phyloP scores from a whole-genome alignment of 2,797 vertebrate genomes.

The Clamator glandarius region DNA sequence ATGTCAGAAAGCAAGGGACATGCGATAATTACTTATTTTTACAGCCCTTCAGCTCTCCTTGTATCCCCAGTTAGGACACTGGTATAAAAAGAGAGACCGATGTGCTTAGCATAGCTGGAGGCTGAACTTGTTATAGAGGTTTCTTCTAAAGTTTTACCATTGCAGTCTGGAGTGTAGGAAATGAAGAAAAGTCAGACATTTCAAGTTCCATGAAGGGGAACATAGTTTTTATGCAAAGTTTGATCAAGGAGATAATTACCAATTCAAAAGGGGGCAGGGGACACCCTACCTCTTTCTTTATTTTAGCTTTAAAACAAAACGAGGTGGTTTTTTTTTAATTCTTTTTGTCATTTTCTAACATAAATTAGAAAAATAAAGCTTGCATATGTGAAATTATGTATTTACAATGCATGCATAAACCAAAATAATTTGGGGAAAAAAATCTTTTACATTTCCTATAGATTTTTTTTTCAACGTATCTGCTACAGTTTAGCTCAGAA shows the following conservation, averaged over 20 bases:
- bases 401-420: background rate
- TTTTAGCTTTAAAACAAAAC: background rate
- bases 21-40: background rate
- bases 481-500: background rate
- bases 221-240: background rate
- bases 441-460: background rate
- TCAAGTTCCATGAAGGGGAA: background rate
- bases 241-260: background rate
- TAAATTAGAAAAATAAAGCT: background rate
- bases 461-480: background rate
- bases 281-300: rapidly evolving
- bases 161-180: background rate
- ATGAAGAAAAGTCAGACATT: background rate
- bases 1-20: background rate
- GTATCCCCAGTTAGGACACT: too few species aligned
- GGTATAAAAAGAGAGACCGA: rapidly evolving
- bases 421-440: background rate
- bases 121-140: background rate
- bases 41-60: background rate
- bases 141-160: background rate
- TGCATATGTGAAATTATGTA: background rate
- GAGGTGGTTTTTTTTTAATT: too few species aligned
- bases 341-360: background rate
- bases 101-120: rapidly evolving
- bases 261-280: background rate